Evolutionary conservation across 92 coral and sea anemone genomes (phyloP).

Genomic region (Phenganax marumi): DNA sequence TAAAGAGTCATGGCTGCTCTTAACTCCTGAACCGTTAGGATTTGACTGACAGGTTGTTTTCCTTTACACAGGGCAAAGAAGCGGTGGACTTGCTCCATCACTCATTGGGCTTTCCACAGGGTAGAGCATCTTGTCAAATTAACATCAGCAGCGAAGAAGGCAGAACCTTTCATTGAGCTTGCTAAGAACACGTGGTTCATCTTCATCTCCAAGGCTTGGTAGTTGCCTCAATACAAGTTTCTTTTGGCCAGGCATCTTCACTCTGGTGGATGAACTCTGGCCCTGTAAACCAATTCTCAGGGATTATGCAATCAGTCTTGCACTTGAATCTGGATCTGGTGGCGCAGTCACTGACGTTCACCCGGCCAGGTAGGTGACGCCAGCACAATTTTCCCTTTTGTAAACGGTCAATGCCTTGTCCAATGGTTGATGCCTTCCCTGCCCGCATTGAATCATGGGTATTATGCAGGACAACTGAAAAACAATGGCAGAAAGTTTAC

Average conservation of each 20-base stretch:
- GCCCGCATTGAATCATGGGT: background rate
- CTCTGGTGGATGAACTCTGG: slow-evolving; percentile 54
- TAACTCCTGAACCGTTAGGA: slow-evolving; percentile 5
- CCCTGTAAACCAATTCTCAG: slow-evolving; percentile 58
- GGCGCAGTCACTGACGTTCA: slow-evolving; percentile 56
- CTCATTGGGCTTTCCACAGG: slow-evolving; percentile 30
- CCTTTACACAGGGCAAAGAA: slow-evolving; percentile 12
- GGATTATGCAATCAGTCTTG: background rate
- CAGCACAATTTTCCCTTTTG: slow-evolving; percentile 9
- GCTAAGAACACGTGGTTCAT: slow-evolving; percentile 20
- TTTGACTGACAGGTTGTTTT: background rate
- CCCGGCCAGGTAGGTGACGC: slow-evolving; percentile 33
- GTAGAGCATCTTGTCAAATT: slow-evolving; percentile 9
- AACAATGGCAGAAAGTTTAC: too few species aligned
- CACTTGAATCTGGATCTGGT: slow-evolving; percentile 42
- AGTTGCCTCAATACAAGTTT: background rate
- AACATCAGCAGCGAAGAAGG: background rate
- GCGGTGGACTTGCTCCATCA: slow-evolving; percentile 22
- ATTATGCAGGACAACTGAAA: too few species aligned
- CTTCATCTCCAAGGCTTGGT: slow-evolving; percentile 2
- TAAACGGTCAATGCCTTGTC: background rate
- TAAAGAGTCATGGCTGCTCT: background rate
- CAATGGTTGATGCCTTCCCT: background rate
- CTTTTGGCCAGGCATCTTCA: slow-evolving; percentile 48
- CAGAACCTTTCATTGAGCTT: background rate